phyloP scores from a whole-genome alignment of 2,113 vertebrate genomes.

The Castor canadensis region DNA sequence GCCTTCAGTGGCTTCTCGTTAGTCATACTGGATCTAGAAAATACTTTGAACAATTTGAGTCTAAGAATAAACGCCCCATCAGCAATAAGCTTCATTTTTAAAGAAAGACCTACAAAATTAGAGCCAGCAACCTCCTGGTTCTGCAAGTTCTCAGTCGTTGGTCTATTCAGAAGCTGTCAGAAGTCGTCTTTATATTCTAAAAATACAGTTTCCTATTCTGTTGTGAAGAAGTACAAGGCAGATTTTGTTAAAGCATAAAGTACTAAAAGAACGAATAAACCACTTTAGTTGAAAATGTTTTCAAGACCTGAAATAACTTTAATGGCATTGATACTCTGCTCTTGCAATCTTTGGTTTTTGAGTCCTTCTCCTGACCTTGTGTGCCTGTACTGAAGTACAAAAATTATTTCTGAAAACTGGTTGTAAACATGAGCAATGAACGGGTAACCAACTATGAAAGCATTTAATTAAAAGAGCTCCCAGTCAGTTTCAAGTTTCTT shows the following conservation, averaged over 20 bases:
- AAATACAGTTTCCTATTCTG: not conserved
- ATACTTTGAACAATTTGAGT: not conserved
- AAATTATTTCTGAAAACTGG: conserved; percentile 43
- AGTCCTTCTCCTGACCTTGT: conserved; percentile 9
- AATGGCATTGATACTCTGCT: not conserved
- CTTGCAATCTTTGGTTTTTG: not conserved
- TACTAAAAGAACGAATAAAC: not conserved
- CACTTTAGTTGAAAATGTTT: not conserved
- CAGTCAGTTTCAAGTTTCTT: not conserved
- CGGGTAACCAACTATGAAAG: conserved; percentile 26
- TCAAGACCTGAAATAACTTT: not conserved
- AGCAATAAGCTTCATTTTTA: not conserved
- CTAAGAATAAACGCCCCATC: not conserved
- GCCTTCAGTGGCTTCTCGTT: not conserved
- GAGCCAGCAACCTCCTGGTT: not conserved
- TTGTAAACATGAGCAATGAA: not conserved
- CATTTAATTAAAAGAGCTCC: conserved; percentile 13
- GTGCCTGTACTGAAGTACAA: not conserved
- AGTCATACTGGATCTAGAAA: not conserved
- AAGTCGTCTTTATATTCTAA: not conserved
- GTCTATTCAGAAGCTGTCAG: not conserved
- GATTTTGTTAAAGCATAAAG: not conserved
- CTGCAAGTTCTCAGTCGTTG: not conserved
- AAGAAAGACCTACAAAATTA: not conserved
- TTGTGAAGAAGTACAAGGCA: not conserved